Percentiles rank a stretch among this genome's conserved stretches.
Conservation (phyloP, 2,113 vertebrate species). For the Zonotrichia leucophrys region DNA sequence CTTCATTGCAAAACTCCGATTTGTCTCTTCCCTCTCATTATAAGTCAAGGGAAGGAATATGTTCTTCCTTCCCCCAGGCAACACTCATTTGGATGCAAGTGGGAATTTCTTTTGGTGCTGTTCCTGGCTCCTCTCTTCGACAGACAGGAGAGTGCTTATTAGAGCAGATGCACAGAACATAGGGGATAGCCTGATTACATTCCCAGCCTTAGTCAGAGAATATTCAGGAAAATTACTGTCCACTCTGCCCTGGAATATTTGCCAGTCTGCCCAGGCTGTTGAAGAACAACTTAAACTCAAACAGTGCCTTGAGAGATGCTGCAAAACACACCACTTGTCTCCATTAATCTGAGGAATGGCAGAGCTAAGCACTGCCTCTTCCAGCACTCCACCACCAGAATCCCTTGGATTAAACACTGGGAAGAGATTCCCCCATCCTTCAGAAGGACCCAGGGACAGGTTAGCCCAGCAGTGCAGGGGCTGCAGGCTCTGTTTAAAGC, state of each 20-base stretch:
- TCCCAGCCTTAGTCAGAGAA: background rate
- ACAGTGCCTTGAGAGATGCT: background rate
- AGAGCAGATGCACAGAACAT: constrained; percentile 13
- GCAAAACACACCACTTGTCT: rapidly evolving
- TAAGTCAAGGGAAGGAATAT: background rate
- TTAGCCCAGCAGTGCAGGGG: background rate
- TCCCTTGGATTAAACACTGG: background rate
- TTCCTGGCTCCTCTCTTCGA: background rate
- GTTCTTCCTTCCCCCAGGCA: background rate
- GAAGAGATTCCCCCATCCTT: background rate
- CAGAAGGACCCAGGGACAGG: background rate
- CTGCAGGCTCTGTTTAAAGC: background rate
- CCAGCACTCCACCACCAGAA: background rate
- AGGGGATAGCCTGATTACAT: background rate
- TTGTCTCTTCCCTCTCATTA: background rate
- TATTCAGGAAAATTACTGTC: background rate
- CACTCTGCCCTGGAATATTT: background rate
- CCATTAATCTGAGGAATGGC: background rate
- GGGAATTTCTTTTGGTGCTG: constrained; percentile 30
- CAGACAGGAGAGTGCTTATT: constrained; percentile 19
- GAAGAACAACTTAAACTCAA: background rate
- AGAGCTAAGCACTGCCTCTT: background rate
- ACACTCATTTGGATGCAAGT: constrained; percentile 33
- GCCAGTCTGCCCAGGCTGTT: background rate
- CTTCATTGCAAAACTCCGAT: background rate